Evolutionary conservation across 2,113 vertebrate species (phyloP).

Genomic region (Myotis davidii): DNA sequence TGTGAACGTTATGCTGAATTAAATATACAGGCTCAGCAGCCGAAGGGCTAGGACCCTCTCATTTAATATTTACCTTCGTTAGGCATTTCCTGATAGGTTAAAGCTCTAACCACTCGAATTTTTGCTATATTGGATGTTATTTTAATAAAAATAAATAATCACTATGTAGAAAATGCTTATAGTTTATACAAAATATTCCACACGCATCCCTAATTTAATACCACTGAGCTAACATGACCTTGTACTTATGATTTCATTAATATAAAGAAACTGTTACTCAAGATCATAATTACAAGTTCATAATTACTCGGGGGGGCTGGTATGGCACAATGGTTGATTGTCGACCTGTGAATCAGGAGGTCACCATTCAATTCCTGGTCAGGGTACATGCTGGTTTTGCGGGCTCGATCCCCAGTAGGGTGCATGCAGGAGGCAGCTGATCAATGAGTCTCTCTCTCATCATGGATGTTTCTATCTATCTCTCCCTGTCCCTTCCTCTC

Average conservation of each 20-base stretch:
- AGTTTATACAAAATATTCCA: background rate
- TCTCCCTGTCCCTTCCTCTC: no score
- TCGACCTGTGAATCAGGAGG: no score
- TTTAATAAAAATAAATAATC: conserved; percentile 44
- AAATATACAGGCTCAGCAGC: conserved; percentile 51
- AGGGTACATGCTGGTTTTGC: no score
- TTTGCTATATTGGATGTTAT: background rate
- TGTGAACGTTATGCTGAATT: conserved; percentile 47
- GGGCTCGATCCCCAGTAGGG: no score
- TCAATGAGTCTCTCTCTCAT: no score
- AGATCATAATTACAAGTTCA: no score
- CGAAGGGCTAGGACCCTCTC: conserved; percentile 45
- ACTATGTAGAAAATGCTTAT: background rate
- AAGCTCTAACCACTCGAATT: background rate
- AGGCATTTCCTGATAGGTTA: background rate
- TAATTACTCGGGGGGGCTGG: no score
- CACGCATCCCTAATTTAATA: background rate
- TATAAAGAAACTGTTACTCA: background rate
- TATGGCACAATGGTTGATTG: no score
- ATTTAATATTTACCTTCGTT: conserved; percentile 50
- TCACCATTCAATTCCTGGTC: no score
- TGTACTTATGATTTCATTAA: background rate
- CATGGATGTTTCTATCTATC: no score
- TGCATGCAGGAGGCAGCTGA: no score
- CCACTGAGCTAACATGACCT: background rate